phyloP scores from a whole-genome alignment of 2,113 vertebrate species.

The Peromyscus polionotus region DNA sequence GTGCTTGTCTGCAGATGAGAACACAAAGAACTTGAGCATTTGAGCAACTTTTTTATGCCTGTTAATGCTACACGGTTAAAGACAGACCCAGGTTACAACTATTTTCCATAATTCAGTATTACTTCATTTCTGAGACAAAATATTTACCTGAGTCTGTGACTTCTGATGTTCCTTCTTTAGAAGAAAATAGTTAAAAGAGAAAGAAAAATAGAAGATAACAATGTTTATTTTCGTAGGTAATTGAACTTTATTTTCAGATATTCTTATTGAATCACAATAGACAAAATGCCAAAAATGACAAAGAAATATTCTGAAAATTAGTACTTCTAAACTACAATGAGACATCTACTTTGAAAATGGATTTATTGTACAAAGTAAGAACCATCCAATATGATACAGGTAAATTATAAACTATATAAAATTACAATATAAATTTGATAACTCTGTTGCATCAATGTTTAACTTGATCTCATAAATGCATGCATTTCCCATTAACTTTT shows the following conservation, averaged over 20 bases:
- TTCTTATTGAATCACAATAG: not conserved
- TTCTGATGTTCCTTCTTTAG: slow-evolving; percentile 80
- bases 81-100: not conserved
- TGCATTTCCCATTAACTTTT: not conserved
- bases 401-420: not conserved
- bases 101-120: not conserved
- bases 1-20: not conserved
- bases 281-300: not conserved
- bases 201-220: slow-evolving; percentile 57
- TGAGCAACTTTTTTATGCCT: not conserved
- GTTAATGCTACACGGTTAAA: not conserved
- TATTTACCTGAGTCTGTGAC: slow-evolving; percentile 82
- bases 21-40: not conserved
- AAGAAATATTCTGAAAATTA: not conserved
- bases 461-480: not conserved
- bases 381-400: not conserved
- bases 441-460: not conserved
- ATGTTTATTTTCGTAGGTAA: not conserved
- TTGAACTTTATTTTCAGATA: not conserved
- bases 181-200: slow-evolving; percentile 12
- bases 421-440: not conserved
- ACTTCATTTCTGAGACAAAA: not conserved
- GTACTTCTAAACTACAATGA: not conserved
- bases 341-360: slow-evolving; percentile 11
- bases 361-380: not conserved